These are phyloP conservation scores for Dolichomitus sp. DNA, from an alignment of 2,888 invertebrate genomes.

Conservation along the genomic window DNA sequence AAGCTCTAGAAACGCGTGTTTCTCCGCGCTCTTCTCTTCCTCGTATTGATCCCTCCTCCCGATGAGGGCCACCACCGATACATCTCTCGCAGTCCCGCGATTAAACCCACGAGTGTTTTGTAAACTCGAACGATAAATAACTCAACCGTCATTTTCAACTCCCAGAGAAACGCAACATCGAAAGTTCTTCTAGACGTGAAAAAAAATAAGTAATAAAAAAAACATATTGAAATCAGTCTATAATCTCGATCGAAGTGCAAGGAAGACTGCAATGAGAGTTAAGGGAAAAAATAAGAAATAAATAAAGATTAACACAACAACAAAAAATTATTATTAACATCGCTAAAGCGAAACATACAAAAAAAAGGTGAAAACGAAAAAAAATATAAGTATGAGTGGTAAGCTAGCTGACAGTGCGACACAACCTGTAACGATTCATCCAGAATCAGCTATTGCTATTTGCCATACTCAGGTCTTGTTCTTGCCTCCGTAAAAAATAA, in stretches of 20 bases:
- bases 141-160: not conserved
- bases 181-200: not conserved
- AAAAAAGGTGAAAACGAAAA: conserved; percentile 38
- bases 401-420: conserved; percentile 14
- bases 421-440: conserved; percentile 30
- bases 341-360: conserved; percentile 55
- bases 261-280: not conserved
- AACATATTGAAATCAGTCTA: conserved; percentile 47
- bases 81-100: conserved; percentile 22
- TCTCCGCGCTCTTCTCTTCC: conserved; percentile 49
- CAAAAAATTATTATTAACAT: conserved; percentile 56
- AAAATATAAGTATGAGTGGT: conserved; percentile 17
- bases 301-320: conserved; percentile 57
- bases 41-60: conserved; percentile 65
- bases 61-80: conserved; percentile 47
- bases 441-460: conserved; percentile 15
- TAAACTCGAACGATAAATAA: conserved; percentile 30
- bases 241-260: conserved; percentile 34
- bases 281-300: conserved; percentile 13
- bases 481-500: conserved; percentile 13
- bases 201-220: conserved; percentile 23
- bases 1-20: not conserved
- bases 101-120: conserved; percentile 20
- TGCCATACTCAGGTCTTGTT: conserved; percentile 26
- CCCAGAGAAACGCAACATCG: not conserved